Percentiles rank a stretch among this genome's conserved stretches.
These are phyloP conservation scores for Rotaria macrura DNA, from an alignment of 2,888 invertebrate species.

Conservation along the genomic window DNA sequence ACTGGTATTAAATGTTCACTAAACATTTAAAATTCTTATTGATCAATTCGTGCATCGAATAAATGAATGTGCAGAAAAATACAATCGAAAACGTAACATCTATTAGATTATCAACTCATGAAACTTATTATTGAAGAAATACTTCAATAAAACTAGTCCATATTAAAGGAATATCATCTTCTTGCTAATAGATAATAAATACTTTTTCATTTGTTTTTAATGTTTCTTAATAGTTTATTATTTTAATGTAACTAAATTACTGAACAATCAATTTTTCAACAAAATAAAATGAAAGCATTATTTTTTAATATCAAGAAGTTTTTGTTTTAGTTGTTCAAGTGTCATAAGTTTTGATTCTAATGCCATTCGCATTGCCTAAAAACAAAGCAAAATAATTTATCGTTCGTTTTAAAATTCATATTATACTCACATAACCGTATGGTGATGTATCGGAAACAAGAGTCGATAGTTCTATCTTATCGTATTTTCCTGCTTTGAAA, in stretches of 20 bases:
- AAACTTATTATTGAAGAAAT: background rate
- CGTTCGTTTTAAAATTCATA: background rate
- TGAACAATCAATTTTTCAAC: background rate
- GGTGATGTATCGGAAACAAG: background rate
- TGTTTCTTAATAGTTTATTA: background rate
- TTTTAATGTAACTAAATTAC: background rate
- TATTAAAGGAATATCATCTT: background rate
- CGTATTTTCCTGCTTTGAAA: slow-evolving; percentile 26
- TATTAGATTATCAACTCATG: background rate
- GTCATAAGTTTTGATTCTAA: slow-evolving; percentile 25
- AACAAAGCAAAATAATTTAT: too few species aligned
- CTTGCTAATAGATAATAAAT: background rate
- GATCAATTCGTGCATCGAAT: background rate
- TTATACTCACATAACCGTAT: background rate
- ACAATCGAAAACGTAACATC: background rate
- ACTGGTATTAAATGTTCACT: background rate
- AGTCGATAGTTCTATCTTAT: background rate
- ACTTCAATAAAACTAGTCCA: background rate
- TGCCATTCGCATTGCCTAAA: slow-evolving; percentile 24
- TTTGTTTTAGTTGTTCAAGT: background rate
- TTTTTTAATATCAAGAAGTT: background rate
- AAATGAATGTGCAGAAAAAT: background rate
- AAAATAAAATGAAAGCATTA: background rate
- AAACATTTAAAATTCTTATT: background rate
- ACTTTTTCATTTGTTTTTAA: too few species aligned